Base-by-base conservation (phyloP, 2,888 invertebrate species). In the Pteria penguin region DNA sequence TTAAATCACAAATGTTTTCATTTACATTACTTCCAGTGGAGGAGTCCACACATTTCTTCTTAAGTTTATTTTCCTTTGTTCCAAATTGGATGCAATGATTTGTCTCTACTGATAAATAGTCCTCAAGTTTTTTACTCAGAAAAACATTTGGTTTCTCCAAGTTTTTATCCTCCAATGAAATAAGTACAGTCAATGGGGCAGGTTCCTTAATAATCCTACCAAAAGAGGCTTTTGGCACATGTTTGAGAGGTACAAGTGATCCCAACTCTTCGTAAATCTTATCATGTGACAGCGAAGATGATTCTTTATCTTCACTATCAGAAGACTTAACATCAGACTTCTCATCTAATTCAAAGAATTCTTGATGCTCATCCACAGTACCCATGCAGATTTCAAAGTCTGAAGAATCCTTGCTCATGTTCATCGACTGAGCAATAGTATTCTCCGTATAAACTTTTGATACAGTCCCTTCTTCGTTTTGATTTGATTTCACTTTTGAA, bases 111-210 rank as follows among this genome's bases (percentile, higher is more conserved):
- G 14, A 36, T 14, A 36, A 36, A 36, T 11, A 36, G 29, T 78
- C 72, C 60, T 88, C 86, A 18, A 88, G 75, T 62, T 82, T 82
- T 69, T 79, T 74, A 81, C 88, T 86, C 32, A 78, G 61, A 76
- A 88, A 88, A n/a, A 86, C 87, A 68, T 76, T 78, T 22, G 72
- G 76, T 63, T 84, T 84, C 22, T 85, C 80, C 31, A 62, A 62
- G 3, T 68, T 60, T 61, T 72, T 75, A 52, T 68, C 78, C 63
- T 87, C 87, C 11, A 81, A 65, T 31, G 69, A 78, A 55, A 71
- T 70, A n/a, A 87, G 63, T 11, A 87, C 78, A 24, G 79, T 79
- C 26, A 87, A 70, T 5, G 87, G 84, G 52, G 76, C 78, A 8
- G 87, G 87, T 62, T 86, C 83, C 65, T 78, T 78, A n/a, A 78